Evolutionary conservation across 2,888 invertebrate genomes (phyloP), one percentile per base, ranked within the genome.

Genomic region (Idaea straminata): DNA sequence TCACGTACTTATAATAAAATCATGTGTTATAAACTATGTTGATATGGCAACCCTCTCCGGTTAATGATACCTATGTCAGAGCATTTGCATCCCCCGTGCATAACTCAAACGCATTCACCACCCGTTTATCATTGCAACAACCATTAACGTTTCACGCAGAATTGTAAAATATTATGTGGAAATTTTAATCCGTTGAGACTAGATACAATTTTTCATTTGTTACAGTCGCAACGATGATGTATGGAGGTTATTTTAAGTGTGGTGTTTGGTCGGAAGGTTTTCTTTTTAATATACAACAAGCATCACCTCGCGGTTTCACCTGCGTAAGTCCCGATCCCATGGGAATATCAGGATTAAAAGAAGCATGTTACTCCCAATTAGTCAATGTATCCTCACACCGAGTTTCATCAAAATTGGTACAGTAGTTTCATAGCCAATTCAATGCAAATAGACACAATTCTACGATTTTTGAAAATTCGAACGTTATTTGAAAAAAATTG

Each of bases 141-240:
- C 47, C 47, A 47, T 38, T 38, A 61, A 61, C 61, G 47, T 38
- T 36, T 35, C 47, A 59, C 58, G 61, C 36, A 36, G 36, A 59
- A 59, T 59, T 59, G 83, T 82, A 73, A 85, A 83, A 84, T 83
- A 84, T 84, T 82, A 82, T 79, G 77, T 74, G 79, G 76, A 80
- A 77, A 79, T 80, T 81, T 78, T 76, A 78, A 78, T 68, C 65
- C 66, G 64, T 5, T 13, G 62, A n/a, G 67, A 62, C 57, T 62
- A n/a, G 62, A 65, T 65, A 66, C 61, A 65, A 62, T 35, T 62
- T 66, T 66, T 68, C 68, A 66, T 68, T 16, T 63, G 66, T 65
- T 68, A 62, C 67, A 57, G 67, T 66, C 64, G 65, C 25, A 62
- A 69, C 66, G 66, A 67, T 58, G 62, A 67, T 59, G 59, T 16